Conservation (phyloP, 30 jellyfish, hydroid and myxozoan genomes). For the Aurelia sp. region DNA sequence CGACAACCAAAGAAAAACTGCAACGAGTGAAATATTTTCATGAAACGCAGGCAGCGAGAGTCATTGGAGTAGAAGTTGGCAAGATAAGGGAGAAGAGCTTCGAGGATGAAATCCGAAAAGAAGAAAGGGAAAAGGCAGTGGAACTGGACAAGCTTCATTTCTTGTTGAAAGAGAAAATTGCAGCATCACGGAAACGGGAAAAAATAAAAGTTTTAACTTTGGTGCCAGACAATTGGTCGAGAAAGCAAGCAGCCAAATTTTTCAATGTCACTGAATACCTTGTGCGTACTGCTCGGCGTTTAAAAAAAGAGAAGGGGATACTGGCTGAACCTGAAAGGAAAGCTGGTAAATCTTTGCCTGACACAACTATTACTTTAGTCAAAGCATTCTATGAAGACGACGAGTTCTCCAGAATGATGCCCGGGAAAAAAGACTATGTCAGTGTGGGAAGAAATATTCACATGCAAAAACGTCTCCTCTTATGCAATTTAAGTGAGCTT, state of each 20-base stretch:
- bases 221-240: conserved; percentile 38
- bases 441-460: conserved; percentile 47
- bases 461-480: conserved; percentile 56
- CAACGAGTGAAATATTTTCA: not conserved
- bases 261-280: conserved; percentile 42
- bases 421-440: conserved; percentile 73
- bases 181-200: not conserved
- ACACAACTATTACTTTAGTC: not conserved
- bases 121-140: conserved; percentile 25
- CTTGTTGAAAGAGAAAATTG: conserved; percentile 26
- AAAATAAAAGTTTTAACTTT: conserved; percentile 20
- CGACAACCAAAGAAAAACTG: conserved; percentile 13
- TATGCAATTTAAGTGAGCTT: conserved; percentile 49
- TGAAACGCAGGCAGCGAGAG: conserved; percentile 16
- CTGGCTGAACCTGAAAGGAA: conserved; percentile 19
- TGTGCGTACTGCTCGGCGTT: conserved; percentile 35
- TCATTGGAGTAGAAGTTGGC: conserved; percentile 9
- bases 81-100: not conserved
- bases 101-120: not conserved
- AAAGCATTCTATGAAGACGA: conserved; percentile 31
- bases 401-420: conserved; percentile 56
- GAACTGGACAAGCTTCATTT: conserved; percentile 34
- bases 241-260: conserved; percentile 17
- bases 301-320: conserved; percentile 47
- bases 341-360: not conserved